Conservation (phyloP, 2,797 vertebrate genomes). For the Dromococcyx pavoninus region DNA sequence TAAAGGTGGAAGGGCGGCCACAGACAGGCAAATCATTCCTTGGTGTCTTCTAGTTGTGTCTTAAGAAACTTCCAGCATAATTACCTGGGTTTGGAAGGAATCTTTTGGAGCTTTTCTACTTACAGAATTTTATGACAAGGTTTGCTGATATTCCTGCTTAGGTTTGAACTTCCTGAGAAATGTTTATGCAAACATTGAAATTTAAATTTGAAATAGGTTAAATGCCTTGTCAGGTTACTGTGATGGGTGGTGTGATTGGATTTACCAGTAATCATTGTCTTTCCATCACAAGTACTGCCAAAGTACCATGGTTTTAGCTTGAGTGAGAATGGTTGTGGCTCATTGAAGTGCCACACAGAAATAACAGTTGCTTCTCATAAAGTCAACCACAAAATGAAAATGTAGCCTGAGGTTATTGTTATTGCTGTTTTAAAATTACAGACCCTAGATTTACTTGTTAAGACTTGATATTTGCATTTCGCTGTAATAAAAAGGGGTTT, state of each 20-base stretch:
- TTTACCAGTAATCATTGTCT: background rate
- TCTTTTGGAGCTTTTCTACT: background rate
- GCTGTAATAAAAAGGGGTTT: conserved; percentile 70
- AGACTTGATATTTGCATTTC: conserved; percentile 74
- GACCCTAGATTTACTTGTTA: conserved; percentile 74
- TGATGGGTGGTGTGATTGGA: background rate
- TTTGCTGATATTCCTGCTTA: background rate
- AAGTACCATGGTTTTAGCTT: conserved; percentile 1
- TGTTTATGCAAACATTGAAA: background rate
- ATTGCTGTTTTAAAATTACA: conserved; percentile 71
- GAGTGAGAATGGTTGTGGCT: conserved; percentile 27
- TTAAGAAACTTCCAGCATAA: background rate
- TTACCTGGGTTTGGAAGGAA: background rate
- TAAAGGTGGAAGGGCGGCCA: background rate
- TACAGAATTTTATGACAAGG: background rate
- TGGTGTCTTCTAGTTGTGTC: background rate
- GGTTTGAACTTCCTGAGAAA: background rate
- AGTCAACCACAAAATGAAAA: conserved; percentile 61
- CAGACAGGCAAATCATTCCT: background rate
- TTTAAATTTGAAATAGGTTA: background rate
- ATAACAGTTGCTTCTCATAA: conserved; percentile 69
- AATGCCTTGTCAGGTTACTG: background rate
- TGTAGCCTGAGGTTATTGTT: conserved; percentile 69
- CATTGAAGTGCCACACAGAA: conserved; percentile 53
- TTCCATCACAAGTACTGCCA: background rate